Conservation (phyloP, 1,140 invertebrate species). For the Drosophila littoralis region DNA sequence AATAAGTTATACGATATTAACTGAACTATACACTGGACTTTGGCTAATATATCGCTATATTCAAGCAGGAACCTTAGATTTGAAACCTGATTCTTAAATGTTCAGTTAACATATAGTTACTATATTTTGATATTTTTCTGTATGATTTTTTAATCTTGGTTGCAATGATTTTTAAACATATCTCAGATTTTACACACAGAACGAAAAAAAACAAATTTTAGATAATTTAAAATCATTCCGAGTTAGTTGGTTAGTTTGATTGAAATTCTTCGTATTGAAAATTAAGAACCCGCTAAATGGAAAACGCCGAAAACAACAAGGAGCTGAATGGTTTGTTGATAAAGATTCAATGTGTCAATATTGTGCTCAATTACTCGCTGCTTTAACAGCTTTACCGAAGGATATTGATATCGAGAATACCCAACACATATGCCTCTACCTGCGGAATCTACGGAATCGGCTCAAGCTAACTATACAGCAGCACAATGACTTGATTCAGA, state of each 20-base stretch:
- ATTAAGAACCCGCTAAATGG: slow-evolving; percentile 5
- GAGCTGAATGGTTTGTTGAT: not conserved
- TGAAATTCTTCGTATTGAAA: not conserved
- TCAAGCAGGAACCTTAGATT: too few relatives aligned
- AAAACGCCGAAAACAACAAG: not conserved
- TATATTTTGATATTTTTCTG: not conserved
- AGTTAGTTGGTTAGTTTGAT: not conserved
- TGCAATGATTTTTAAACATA: slow-evolving; percentile 19
- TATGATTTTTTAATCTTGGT: not conserved
- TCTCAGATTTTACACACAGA: not conserved
- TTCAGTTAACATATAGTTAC: too few relatives aligned
- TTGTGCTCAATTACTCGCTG: not conserved
- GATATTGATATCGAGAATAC: slow-evolving; percentile 32
- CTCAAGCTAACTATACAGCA: slow-evolving; percentile 32
- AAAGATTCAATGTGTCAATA: not conserved
- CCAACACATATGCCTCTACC: slow-evolving; percentile 47
- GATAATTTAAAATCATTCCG: not conserved
- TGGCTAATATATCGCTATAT: too few relatives aligned
- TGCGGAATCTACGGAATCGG: slow-evolving; percentile 46
- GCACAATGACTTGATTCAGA: slow-evolving; percentile 45
- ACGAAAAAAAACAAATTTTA: slow-evolving; percentile 9
- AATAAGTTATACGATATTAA: too few relatives aligned
- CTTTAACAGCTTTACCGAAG: slow-evolving; percentile 3
- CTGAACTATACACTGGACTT: too few relatives aligned
- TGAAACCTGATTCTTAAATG: too few relatives aligned